These are phyloP conservation scores for Zelostemma sp. DNA, from an alignment of 1,140 invertebrate genomes.

Conservation along the genomic window DNA sequence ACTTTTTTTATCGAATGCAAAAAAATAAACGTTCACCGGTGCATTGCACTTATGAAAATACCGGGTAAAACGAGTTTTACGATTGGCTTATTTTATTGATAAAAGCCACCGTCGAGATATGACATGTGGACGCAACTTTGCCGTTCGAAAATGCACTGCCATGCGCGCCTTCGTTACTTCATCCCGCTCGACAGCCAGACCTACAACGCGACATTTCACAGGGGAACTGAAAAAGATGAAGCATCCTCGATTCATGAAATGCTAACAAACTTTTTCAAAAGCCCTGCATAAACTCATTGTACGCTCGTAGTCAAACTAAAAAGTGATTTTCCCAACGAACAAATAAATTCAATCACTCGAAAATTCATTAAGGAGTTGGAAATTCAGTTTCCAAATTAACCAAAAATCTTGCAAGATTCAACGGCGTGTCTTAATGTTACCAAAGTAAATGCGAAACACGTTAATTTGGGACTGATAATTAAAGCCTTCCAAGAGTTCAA, in stretches of 20 bases:
- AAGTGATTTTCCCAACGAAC: too few species aligned
- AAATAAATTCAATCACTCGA: too few species aligned
- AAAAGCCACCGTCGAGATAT: background rate
- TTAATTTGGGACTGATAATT: constrained; percentile 49
- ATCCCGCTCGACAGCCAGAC: constrained; percentile 25
- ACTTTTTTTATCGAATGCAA: background rate
- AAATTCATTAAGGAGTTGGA: too few species aligned
- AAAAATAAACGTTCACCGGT: background rate
- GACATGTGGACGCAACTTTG: too few species aligned
- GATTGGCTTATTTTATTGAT: background rate
- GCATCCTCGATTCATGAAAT: constrained; percentile 26
- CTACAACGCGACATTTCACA: constrained; percentile 14
- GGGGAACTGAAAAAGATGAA: constrained; percentile 15
- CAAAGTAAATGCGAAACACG: constrained; percentile 37
- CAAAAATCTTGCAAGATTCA: constrained; percentile 18
- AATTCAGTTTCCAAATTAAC: too few species aligned
- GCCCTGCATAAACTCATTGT: too few species aligned
- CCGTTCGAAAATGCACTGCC: constrained; percentile 30
- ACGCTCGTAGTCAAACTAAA: too few species aligned
- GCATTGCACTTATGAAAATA: constrained; percentile 12
- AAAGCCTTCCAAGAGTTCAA: constrained; percentile 47
- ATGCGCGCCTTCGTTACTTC: constrained; percentile 31
- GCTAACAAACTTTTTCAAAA: too few species aligned
- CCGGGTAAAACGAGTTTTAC: constrained; percentile 9
- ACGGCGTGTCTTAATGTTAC: constrained; percentile 38